These are phyloP conservation scores for Zelleria hepariella DNA, from an alignment of 2,888 invertebrate species.

Conservation along the genomic window DNA sequence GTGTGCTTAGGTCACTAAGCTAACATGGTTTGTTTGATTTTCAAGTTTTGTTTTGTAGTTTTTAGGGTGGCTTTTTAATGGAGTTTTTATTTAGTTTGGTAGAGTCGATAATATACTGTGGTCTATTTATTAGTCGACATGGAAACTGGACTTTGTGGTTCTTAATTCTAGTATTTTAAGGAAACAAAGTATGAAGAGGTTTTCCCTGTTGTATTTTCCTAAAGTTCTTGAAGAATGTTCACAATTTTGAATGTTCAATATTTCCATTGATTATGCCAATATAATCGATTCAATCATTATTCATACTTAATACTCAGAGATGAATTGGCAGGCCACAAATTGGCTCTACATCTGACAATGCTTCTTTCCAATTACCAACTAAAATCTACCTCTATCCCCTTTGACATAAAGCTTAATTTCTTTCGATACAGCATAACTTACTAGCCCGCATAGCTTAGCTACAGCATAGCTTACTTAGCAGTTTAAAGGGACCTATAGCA, in stretches of 20 bases:
- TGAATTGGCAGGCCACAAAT: conserved; percentile 58
- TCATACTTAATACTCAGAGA: conserved; percentile 41
- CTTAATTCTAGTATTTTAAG: conserved; percentile 1
- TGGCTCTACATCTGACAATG: conserved; percentile 26
- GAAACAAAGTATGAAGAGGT: no score
- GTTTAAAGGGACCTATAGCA: not conserved
- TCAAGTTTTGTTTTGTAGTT: conserved; percentile 12
- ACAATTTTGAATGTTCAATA: not conserved
- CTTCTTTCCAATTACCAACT: not conserved
- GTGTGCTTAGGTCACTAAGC: conserved; percentile 46
- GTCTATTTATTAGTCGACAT: no score
- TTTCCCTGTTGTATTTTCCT: no score
- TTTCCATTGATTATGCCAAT: conserved; percentile 21
- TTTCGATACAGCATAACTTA: not conserved
- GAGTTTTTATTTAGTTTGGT: conserved; percentile 22
- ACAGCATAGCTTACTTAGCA: not conserved
- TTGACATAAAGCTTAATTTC: not conserved
- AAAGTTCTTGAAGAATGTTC: no score
- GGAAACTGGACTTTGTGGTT: not conserved
- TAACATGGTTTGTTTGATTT: conserved; percentile 40
- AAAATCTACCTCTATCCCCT: not conserved
- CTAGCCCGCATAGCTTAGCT: not conserved
- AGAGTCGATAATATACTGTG: no score
- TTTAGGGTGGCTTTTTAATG: conserved; percentile 21
- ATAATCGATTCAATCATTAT: conserved; percentile 40